Base-by-base conservation (phyloP, 2,113 vertebrate species). In the Saimiri boliviensis region DNA sequence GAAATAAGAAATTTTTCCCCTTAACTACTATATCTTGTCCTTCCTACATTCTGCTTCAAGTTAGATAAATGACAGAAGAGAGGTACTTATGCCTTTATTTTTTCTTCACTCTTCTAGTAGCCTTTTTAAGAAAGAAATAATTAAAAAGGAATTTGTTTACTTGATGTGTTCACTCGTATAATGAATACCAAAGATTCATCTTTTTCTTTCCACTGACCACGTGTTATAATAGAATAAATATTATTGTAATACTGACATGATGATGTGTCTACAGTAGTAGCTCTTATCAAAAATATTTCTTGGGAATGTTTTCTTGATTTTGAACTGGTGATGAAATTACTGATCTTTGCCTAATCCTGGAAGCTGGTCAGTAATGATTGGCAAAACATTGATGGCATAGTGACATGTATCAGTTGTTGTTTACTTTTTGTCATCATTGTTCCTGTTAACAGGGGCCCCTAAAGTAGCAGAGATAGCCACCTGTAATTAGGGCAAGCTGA, bases 211-310 rank as follows among this genome's bases (percentile, higher is more conserved):
- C 17, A 74, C 45, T 56, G 58, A 89, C 77, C 66, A 11, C 96
- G 83, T 96, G 70, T 86, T 93, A 96, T 63, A 95, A 82, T 91
- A 89, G 52, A 89, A 95, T 97, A 97, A 98, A 97, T 96, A 93
- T 94, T 97, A 94, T 89, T 83, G 21, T 86, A 89, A 94, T 89
- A 80, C n/a, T 95, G 77, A 95, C 77, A 79, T 71, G 71, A 85
- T 96, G 82, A 86, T 95, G 42, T 97, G 37, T 94, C 47, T 97
- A 84, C 32, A 70, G 37, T 81, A 94, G 97, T 94, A 94, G 40
- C n/a, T 84, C 56, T 96, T 88, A 84, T 90, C 30, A 58, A 94
- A 95, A 93, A 71, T 37, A 92, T 49, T 87, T 86, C 49, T 30
- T 87, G 35, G 83, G 52, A 97, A 91, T 92, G n/a, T 94, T 87